phyloP scores from a whole-genome alignment of 2,113 vertebrate species.

The Calonectris borealis region DNA sequence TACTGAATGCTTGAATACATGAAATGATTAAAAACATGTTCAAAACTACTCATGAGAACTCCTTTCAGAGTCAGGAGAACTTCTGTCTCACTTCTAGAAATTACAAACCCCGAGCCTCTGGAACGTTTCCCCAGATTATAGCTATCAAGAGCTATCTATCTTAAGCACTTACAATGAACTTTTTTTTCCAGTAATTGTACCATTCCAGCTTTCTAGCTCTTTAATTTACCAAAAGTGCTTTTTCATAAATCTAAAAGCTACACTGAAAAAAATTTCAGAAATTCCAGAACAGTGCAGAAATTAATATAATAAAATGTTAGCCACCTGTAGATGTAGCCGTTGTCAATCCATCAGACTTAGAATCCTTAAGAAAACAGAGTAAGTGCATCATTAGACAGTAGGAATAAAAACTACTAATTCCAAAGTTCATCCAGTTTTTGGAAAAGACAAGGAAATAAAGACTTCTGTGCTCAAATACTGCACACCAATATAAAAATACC shows the following conservation, averaged over 20 bases:
- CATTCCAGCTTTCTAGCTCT: not conserved
- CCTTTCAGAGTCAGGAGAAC: not conserved
- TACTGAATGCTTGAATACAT: not conserved
- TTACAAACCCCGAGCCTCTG: not conserved
- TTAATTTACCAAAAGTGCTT: not conserved
- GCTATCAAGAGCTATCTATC: not conserved
- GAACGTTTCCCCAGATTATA: not conserved
- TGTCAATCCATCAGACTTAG: constrained; percentile 82
- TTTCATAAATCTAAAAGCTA: not conserved
- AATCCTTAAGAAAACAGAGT: constrained; percentile 65
- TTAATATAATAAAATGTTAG: constrained; percentile 35
- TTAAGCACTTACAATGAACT: not conserved
- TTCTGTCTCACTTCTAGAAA: not conserved
- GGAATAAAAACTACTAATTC: not conserved
- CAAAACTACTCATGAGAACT: not conserved
- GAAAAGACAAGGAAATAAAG: not conserved
- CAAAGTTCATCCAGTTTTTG: not conserved
- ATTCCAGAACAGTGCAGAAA: not conserved
- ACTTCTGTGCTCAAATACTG: not conserved
- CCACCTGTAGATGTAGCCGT: constrained; percentile 83
- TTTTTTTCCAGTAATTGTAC: not conserved
- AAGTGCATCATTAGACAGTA: constrained; percentile 33
- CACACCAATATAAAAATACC: not conserved
- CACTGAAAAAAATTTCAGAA: not conserved
- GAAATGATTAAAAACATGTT: not conserved